phyloP scores from a whole-genome alignment of 1,140 invertebrate species.

The Lucilia cuprina region DNA sequence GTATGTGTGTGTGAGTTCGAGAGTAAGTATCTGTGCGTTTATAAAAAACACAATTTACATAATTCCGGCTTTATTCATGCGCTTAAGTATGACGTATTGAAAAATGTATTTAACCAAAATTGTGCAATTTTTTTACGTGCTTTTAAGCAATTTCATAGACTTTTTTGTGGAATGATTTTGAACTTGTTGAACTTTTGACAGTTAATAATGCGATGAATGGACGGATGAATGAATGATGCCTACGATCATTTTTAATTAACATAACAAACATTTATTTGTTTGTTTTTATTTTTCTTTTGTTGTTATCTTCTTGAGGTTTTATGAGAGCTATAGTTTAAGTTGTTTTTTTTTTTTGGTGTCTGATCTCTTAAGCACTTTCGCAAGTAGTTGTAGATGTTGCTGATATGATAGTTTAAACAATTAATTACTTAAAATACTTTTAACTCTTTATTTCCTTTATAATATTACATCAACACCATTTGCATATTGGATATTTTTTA shows the following conservation, averaged over 20 bases:
- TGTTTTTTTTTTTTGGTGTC: neutral
- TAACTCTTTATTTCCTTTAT: slow-evolving; percentile 26
- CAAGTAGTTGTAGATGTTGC: neutral
- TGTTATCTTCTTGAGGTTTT: neutral
- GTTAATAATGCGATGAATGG: neutral
- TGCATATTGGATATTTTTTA: neutral
- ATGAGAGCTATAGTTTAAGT: neutral
- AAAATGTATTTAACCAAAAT: slow-evolving; percentile 7
- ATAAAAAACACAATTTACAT: slow-evolving; percentile 20
- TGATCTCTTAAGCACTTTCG: neutral
- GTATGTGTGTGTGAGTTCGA: too few relatives aligned
- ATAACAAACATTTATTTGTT: neutral
- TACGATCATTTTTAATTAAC: neutral
- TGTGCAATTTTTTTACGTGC: neutral
- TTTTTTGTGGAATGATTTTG: neutral
- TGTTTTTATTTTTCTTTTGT: neutral
- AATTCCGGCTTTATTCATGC: slow-evolving; percentile 25
- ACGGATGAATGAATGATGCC: neutral
- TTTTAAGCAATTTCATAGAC: too few relatives aligned
- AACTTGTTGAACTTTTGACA: neutral
- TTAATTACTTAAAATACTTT: slow-evolving; percentile 16
- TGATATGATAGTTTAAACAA: neutral
- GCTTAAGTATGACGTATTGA: slow-evolving; percentile 1
- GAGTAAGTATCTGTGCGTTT: too few relatives aligned
- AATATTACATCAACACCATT: neutral